A percentile compares a stretch with the other conserved stretches of the same genome.
Evolutionary conservation across 2,113 vertebrate genomes (phyloP).

Genomic region (Edolisoma coerulescens): DNA sequence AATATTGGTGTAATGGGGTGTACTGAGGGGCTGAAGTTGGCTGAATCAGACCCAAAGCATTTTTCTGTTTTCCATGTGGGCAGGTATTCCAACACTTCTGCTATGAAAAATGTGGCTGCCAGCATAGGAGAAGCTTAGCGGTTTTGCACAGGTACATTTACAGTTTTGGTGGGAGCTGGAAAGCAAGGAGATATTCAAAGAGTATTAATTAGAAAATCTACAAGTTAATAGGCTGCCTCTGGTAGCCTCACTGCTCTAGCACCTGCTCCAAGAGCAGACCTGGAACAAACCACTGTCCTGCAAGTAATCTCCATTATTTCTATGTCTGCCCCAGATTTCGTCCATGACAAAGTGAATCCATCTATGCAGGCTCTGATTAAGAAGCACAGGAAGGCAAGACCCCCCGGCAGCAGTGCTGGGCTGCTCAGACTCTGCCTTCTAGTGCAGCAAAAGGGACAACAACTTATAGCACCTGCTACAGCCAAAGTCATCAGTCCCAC

Average conservation of each 20-base stretch:
- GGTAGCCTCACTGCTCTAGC: neutral
- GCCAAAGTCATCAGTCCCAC: neutral
- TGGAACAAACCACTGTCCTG: neutral
- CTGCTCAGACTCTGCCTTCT: neutral
- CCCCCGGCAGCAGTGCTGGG: neutral
- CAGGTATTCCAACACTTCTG: neutral
- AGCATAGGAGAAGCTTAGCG: neutral
- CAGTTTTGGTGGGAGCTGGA: neutral
- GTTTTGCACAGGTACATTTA: neutral
- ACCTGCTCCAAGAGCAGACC: neutral
- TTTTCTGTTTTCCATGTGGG: neutral
- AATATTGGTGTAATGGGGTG: neutral
- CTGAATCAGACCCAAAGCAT: neutral
- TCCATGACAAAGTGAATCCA: neutral
- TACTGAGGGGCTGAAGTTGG: neutral
- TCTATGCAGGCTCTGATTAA: neutral
- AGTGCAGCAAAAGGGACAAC: neutral
- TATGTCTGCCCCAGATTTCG: neutral
- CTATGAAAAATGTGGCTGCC: neutral
- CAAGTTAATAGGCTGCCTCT: neutral
- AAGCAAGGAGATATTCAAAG: neutral
- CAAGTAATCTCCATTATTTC: neutral
- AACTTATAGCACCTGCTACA: rapidly evolving
- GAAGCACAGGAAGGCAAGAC: neutral
- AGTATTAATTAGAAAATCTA: neutral